phyloP scores from a whole-genome alignment of 2,113 vertebrate genomes.

The Malurus cyaneus region DNA sequence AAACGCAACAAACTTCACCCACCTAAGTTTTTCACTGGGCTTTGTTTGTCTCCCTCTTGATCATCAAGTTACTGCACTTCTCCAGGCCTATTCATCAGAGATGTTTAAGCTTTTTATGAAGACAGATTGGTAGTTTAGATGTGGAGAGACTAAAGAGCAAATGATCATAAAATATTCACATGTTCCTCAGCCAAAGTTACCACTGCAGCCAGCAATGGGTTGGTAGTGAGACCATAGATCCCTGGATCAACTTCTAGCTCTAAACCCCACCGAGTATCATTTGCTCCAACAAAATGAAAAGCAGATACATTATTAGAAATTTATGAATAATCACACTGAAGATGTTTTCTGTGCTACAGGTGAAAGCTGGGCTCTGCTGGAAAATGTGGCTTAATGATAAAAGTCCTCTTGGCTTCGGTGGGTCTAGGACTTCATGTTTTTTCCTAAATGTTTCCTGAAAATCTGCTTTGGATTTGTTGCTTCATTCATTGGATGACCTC shows the following conservation, averaged over 20 bases:
- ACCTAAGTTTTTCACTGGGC: background rate
- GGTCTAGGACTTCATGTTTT: background rate
- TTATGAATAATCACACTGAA: background rate
- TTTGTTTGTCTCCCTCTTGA: background rate
- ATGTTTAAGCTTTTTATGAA: conserved; percentile 1
- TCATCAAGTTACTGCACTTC: background rate
- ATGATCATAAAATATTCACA: background rate
- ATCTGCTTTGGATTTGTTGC: conserved; percentile 34
- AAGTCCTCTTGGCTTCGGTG: background rate
- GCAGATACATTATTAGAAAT: background rate
- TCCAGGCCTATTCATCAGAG: background rate
- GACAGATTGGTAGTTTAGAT: background rate
- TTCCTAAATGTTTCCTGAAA: background rate
- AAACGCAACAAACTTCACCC: background rate
- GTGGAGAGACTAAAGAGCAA: background rate
- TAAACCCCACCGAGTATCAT: background rate
- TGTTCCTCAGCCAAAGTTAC: background rate
- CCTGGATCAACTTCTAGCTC: background rate
- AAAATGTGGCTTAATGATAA: background rate
- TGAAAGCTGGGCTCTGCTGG: background rate
- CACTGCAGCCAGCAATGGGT: background rate
- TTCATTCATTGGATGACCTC: background rate
- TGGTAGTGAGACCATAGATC: background rate
- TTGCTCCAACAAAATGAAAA: background rate
- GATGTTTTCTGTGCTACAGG: background rate